These are phyloP conservation scores for Sebastes iracundus DNA, from an alignment of 2,797 vertebrate genomes.

Conservation along the genomic window DNA sequence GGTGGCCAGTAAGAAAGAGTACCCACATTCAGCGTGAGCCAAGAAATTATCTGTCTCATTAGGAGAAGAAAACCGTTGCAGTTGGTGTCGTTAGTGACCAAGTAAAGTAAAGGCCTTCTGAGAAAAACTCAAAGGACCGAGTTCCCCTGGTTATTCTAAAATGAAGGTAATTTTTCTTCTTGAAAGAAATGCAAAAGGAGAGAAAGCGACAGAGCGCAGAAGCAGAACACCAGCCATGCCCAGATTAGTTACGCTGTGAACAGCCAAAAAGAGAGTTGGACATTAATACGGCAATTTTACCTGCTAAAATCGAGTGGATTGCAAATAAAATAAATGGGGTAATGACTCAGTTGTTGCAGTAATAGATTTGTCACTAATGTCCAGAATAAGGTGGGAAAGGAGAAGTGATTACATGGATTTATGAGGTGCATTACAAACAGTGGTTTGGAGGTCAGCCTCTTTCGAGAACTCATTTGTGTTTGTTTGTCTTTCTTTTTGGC, in stretches of 20 bases:
- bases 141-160: constrained; percentile 15
- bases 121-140: background rate
- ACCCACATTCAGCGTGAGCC: constrained; percentile 50
- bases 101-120: constrained; percentile 21
- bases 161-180: constrained; percentile 55
- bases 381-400: constrained; percentile 24
- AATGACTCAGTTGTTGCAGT: constrained; percentile 52
- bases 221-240: constrained; percentile 40
- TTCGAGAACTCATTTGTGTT: constrained; percentile 37
- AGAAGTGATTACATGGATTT: constrained; percentile 43
- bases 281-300: constrained; percentile 51
- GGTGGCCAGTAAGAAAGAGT: constrained; percentile 53
- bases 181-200: constrained; percentile 29
- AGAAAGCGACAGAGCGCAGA: constrained; percentile 33
- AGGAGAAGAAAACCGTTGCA: constrained; percentile 50
- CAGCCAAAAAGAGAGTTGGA: constrained; percentile 56
- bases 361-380: constrained; percentile 52
- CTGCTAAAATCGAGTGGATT: constrained; percentile 56
- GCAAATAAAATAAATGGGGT: constrained; percentile 65
- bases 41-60: constrained; percentile 71
- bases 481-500: constrained; percentile 51
- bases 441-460: constrained; percentile 30
- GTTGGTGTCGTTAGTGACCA: constrained; percentile 35
- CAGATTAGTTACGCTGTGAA: constrained; percentile 51
- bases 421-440: constrained; percentile 28